Evolutionary conservation across 2,888 invertebrate genomes (phyloP), one percentile per base, ranked within the genome.

Genomic region (Eristalis pertinax): DNA sequence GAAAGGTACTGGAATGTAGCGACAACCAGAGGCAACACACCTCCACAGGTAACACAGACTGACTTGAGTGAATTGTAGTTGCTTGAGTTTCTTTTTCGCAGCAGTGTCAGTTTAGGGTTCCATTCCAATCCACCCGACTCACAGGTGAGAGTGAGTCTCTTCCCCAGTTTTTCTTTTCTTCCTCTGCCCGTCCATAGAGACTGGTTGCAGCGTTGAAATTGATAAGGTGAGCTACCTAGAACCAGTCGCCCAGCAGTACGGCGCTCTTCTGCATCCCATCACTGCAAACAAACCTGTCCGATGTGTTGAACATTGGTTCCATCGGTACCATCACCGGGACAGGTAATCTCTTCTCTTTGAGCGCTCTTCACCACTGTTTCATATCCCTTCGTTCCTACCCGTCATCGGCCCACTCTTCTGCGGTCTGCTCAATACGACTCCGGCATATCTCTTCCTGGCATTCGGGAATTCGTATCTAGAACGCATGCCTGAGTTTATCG

Each of bases 381-480:
- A 73, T 69, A 69, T 38, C 68, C 56, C 11, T 13, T 15, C 65
- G 74, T 87, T 87, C 87, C 84, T 83, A 79, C 43, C 77, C 50
- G 38, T 63, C 24, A 50, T 10, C 41, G 70, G 60, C 43, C 67
- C 38, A 56, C 78, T 64, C 78, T 64, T 69, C 11, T 11, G 26
- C 56, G 22, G 64, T 26, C 38, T 58, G 19, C 83, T 73, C 83
- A 75, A 69, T 62, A 62, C 69, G 38, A 43, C 74, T 76, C 76
- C 75, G 81, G 68, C 24, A 77, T 32, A 74, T 41, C 72, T 78
- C 60, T 70, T 67, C 80, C 67, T 69, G 76, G 78, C 79, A 87
- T 84, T 87, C 84, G 79, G 75, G 87, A 87, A 84, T 87, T 65
- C 29, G 84, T 76, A 76, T 87, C 76, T 76, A 87, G 84, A 87